Conservation (phyloP, 2,113 vertebrate species). For the Corythoichthys haematopterus region DNA sequence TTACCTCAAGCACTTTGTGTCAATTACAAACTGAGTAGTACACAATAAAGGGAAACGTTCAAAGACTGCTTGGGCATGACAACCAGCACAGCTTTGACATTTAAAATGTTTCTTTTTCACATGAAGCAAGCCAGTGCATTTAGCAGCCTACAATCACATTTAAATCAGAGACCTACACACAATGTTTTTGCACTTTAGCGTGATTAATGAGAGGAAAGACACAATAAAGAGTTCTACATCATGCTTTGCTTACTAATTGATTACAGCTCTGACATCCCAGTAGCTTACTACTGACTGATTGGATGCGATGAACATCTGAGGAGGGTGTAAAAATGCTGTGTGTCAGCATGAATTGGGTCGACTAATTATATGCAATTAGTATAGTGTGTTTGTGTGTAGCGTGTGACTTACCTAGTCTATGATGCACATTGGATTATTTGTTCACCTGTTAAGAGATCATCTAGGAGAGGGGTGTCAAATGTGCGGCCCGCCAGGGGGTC, state of each 20-base stretch:
- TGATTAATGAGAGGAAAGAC: not conserved
- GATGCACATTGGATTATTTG: slow-evolving; percentile 75
- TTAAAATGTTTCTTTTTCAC: not conserved
- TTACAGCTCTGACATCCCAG: not conserved
- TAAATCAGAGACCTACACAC: not conserved
- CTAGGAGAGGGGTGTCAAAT: not conserved
- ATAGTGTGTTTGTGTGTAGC: not conserved
- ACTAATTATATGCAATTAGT: not conserved
- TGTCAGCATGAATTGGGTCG: not conserved
- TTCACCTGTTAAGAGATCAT: slow-evolving; percentile 67
- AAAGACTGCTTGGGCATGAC: not conserved
- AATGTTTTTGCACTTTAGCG: not conserved
- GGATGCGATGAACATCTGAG: not conserved
- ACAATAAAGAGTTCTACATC: not conserved
- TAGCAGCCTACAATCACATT: not conserved
- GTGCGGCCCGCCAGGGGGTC: too few species aligned
- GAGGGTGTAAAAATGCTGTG: not conserved
- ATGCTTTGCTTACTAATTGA: not conserved
- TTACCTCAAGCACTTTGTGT: not conserved
- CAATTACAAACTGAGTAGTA: not conserved
- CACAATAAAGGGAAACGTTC: not conserved
- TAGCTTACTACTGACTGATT: not conserved
- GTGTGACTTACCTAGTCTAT: slow-evolving; percentile 81
- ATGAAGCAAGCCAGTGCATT: not conserved
- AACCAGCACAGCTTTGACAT: not conserved